Conservation (phyloP, 2,797 vertebrate genomes). For the Pelobates cultripes region DNA sequence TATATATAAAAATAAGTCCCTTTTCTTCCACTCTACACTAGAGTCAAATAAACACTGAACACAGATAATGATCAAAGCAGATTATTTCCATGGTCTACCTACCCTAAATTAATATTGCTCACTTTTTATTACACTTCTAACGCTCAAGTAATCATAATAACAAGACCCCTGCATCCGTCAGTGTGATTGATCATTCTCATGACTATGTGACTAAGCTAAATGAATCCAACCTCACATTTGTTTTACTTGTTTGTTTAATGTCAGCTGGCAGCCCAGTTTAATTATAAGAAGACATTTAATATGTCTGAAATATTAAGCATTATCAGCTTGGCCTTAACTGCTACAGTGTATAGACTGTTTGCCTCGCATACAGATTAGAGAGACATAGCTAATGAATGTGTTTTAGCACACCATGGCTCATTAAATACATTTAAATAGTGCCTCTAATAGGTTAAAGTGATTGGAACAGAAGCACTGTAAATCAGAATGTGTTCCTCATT, state of each 20-base stretch:
- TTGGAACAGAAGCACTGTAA: neutral
- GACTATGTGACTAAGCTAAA: neutral
- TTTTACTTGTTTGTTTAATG: slow-evolving; percentile 14
- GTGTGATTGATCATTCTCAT: neutral
- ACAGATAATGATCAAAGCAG: no score
- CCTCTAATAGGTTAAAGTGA: neutral
- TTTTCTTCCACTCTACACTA: no score
- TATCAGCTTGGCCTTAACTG: neutral
- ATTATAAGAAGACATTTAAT: slow-evolving; percentile 11
- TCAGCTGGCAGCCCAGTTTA: neutral
- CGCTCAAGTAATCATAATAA: neutral
- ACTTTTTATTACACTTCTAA: neutral
- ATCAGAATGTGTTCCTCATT: neutral
- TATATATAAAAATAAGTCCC: no score
- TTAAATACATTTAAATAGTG: slow-evolving; percentile 19
- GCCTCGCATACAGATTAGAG: neutral
- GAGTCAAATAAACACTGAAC: no score
- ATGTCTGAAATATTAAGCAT: slow-evolving; percentile 4
- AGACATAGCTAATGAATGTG: slow-evolving; percentile 6
- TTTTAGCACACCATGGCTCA: slow-evolving; percentile 7
- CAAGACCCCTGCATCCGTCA: neutral
- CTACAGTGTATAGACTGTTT: neutral
- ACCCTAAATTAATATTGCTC: neutral
- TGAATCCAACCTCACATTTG: neutral
- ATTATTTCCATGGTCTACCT: neutral